Base-by-base conservation (phyloP, 23 tunicate species). In the Phallusia fumigata region DNA sequence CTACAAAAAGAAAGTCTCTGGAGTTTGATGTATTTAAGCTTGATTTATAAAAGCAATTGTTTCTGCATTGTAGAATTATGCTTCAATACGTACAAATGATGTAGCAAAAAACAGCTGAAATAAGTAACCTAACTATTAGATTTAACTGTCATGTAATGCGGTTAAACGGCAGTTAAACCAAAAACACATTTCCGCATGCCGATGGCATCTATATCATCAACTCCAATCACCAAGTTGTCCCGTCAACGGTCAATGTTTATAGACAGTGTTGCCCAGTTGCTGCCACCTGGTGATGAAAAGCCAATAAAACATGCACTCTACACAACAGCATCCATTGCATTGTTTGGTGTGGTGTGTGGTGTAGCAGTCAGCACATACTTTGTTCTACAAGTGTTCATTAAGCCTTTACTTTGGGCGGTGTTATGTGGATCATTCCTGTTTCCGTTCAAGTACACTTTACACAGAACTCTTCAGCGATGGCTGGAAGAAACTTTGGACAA, bases 381-480 rank as follows among this genome's bases (percentile, higher is more conserved):
- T 73, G 98, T 94, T 32, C 75, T 94, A 53, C 88, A 94, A 82
- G 35, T 94, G 0, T 94, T 94, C 53, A 89, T 94, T 34, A 89
- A 83, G 53, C 98, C 98, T 1, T 65, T 94, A 33, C 65, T 89
- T 24, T 94, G 98, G 98, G 94, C 93, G 8, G 83, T 85, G 12
- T 44, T 94, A 32, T 88, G 90, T 83, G 98, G 98, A 13, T 89
- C 90, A 12, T 85, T 94, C 74, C 58, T 94, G 36, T 94, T 94
- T 78, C 94, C 98, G 47, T 86, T 94, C 45, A 94, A 94, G 75
- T 78, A 89, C 79, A 77, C 90, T 31, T 73, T 94, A 30, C 87
- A 94, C 33, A 76, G 31, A 24, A 40, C 33, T n/a, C 35, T 89
- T 33, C 85, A 86, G 49, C 36, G 50, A 0, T 89, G 95, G 93